These are phyloP conservation scores for Zootoca vivipara DNA, from an alignment of 2,113 vertebrate genomes.

Conservation along the genomic window DNA sequence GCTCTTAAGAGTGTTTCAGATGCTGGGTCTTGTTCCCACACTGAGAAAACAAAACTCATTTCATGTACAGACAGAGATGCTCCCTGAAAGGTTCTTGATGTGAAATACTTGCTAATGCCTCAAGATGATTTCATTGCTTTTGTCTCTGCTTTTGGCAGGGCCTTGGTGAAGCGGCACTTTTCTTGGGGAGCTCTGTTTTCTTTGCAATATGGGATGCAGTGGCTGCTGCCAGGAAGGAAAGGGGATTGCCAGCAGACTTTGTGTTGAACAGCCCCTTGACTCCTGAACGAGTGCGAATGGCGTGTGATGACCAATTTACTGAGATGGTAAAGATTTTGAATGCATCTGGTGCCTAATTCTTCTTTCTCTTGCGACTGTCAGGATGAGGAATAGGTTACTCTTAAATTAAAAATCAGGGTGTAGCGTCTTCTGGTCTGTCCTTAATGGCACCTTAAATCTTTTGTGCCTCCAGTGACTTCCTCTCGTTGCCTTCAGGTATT, in stretches of 20 bases:
- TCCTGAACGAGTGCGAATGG: constrained; percentile 75
- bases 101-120: not conserved
- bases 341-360: not conserved
- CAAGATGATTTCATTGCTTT: not conserved
- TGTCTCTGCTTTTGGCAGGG: constrained; percentile 72
- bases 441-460: not conserved
- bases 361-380: not conserved
- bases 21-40: not conserved
- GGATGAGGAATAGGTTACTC: not conserved
- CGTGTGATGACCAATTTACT: constrained; percentile 78
- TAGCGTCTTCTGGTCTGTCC: not conserved
- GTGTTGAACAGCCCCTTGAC: constrained; percentile 80
- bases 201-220: constrained; percentile 82
- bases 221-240: constrained; percentile 71
- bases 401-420: not conserved
- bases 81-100: not conserved
- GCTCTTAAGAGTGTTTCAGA: not conserved
- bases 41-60: not conserved
- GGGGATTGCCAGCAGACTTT: constrained; percentile 72
- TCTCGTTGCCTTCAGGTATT: not conserved
- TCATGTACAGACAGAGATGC: not conserved
- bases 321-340: constrained; percentile 71
- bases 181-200: constrained; percentile 84
- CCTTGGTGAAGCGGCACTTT: constrained; percentile 80
- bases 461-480: not conserved